Percentiles rank a stretch among this genome's conserved stretches.
Conservation (phyloP, 2,113 vertebrate species). For the Vulpes vulpes region DNA sequence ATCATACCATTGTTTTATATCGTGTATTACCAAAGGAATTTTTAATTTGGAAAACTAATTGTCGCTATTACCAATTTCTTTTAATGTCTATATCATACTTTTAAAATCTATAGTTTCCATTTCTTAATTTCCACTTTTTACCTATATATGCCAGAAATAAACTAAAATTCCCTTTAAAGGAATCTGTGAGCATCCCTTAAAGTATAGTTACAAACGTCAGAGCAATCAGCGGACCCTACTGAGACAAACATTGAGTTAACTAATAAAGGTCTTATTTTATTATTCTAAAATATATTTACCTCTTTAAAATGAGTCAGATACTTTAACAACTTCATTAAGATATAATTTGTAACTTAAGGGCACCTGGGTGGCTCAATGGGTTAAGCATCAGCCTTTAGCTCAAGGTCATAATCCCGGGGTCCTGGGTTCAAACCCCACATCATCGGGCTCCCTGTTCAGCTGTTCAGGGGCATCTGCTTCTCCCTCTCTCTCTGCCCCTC, state of each 20-base stretch:
- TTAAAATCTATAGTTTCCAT: background rate
- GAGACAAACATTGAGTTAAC: background rate
- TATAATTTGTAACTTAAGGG: background rate
- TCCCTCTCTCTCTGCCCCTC: background rate
- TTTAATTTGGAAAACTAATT: background rate
- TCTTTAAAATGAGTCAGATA: slow-evolving; percentile 11
- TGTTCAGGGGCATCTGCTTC: background rate
- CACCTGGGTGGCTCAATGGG: background rate
- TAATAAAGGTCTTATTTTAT: background rate
- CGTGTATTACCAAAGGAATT: background rate
- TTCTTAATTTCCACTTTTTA: background rate
- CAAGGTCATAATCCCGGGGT: background rate
- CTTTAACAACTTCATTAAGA: background rate
- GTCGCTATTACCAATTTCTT: background rate
- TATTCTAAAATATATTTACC: slow-evolving; percentile 24
- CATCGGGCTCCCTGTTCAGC: too few relatives aligned
- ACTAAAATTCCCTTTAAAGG: background rate
- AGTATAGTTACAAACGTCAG: background rate
- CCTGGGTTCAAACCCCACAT: background rate
- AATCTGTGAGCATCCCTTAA: background rate
- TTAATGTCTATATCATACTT: background rate
- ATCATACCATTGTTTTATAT: background rate
- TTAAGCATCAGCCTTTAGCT: background rate
- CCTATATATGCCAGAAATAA: background rate
- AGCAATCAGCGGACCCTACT: background rate